Percentiles rank a stretch among this genome's conserved stretches.
Evolutionary conservation across 2,888 invertebrate genomes (phyloP).

Genomic region (Macrosiphum euphorbiae): DNA sequence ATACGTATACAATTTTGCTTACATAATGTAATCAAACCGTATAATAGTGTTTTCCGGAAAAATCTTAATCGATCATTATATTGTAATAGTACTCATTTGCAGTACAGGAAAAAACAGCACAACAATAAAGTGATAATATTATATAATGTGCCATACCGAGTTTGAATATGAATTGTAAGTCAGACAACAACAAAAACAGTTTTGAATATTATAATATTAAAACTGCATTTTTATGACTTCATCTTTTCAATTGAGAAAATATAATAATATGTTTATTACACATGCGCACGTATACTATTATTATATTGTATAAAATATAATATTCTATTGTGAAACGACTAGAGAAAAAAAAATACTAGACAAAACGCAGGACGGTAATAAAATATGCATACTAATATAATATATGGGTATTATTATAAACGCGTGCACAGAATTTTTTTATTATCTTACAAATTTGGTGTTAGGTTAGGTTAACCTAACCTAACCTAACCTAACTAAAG

Average conservation of each 20-base stretch:
- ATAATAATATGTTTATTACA: background rate
- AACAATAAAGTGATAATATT: background rate
- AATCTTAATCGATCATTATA: background rate
- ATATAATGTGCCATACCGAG: background rate
- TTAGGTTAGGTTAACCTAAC: no score
- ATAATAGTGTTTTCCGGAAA: background rate
- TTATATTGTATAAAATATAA: background rate
- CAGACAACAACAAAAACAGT: no score
- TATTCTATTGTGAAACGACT: background rate
- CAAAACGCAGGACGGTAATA: background rate
- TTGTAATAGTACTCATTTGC: background rate
- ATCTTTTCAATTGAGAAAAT: background rate
- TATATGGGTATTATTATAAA: background rate
- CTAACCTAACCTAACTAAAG: no score
- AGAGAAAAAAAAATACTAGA: background rate
- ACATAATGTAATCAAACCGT: background rate
- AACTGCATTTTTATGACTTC: background rate
- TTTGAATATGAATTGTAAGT: background rate
- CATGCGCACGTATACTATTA: background rate
- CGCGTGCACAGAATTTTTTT: background rate
- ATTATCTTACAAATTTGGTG: background rate
- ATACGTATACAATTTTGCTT: constrained; percentile 8
- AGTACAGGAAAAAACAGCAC: background rate
- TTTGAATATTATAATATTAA: background rate
- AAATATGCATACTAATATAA: background rate